Percentiles rank a stretch among this genome's conserved stretches.
phyloP scores from a whole-genome alignment of 1,140 invertebrate genomes.

The Panulirus ornatus region DNA sequence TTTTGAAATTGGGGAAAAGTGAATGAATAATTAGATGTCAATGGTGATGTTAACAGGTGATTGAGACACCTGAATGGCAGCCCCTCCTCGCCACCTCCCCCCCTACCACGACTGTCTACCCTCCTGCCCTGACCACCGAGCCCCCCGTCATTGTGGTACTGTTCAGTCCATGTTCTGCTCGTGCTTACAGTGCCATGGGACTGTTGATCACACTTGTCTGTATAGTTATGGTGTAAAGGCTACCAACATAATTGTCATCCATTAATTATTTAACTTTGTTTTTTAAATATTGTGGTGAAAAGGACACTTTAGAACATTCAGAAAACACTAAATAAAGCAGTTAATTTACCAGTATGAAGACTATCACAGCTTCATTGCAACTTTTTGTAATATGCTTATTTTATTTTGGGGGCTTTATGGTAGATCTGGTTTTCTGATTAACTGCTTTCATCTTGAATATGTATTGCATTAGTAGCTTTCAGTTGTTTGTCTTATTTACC shows the following conservation, averaged over 20 bases:
- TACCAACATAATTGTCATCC: background rate
- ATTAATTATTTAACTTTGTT: background rate
- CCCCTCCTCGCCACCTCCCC: background rate
- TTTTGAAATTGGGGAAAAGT: background rate
- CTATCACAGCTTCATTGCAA: background rate
- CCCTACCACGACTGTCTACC: constrained; percentile 1
- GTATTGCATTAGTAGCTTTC: background rate
- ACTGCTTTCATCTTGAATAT: background rate
- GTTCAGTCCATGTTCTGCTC: constrained; percentile 22
- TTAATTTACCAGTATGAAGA: background rate
- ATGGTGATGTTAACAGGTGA: constrained; percentile 32
- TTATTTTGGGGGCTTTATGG: background rate
- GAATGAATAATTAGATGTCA: constrained; percentile 20
- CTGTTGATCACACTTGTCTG: background rate
- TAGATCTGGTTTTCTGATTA: background rate
- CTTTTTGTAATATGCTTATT: background rate
- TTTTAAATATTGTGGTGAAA: background rate
- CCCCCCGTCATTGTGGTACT: constrained; percentile 39
- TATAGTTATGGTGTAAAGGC: background rate
- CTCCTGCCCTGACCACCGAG: constrained; percentile 9
- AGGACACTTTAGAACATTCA: background rate
- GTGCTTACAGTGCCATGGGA: background rate
- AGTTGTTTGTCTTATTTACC: background rate
- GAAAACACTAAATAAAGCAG: background rate
- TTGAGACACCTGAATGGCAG: constrained; percentile 3